These are phyloP conservation scores for Lepidothrix coronata DNA, from an alignment of 2,113 vertebrate species.

Conservation along the genomic window DNA sequence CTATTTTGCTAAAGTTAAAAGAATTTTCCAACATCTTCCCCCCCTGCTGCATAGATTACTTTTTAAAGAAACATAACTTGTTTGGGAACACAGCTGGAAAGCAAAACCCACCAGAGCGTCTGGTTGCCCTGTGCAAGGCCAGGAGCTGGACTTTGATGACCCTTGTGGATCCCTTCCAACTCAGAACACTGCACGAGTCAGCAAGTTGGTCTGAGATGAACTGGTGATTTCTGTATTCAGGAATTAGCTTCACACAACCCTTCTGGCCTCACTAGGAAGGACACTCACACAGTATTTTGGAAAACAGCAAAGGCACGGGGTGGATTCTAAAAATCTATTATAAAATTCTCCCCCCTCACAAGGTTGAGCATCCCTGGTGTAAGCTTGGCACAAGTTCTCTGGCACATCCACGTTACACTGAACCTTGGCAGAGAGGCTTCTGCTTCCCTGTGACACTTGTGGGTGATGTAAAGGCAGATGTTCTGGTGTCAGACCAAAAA, in stretches of 20 bases:
- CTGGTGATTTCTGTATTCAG: neutral
- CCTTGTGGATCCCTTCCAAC: neutral
- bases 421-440: neutral
- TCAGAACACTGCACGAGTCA: neutral
- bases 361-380: neutral
- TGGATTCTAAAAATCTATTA: neutral
- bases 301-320: fast-evolving
- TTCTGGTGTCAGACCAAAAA: neutral
- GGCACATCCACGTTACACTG: neutral
- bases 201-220: neutral
- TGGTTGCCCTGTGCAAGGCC: neutral
- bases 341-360: neutral
- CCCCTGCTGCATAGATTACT: neutral
- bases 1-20: neutral
- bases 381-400: neutral
- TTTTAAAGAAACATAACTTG: neutral
- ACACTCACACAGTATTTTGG: neutral
- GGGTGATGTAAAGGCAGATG: neutral
- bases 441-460: neutral
- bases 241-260: neutral
- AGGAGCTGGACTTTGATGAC: neutral
- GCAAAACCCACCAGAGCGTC: neutral
- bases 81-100: neutral
- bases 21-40: neutral
- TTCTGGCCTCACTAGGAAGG: neutral